Base-by-base conservation (phyloP, 2,113 vertebrate species). In the Morone chrysops region DNA sequence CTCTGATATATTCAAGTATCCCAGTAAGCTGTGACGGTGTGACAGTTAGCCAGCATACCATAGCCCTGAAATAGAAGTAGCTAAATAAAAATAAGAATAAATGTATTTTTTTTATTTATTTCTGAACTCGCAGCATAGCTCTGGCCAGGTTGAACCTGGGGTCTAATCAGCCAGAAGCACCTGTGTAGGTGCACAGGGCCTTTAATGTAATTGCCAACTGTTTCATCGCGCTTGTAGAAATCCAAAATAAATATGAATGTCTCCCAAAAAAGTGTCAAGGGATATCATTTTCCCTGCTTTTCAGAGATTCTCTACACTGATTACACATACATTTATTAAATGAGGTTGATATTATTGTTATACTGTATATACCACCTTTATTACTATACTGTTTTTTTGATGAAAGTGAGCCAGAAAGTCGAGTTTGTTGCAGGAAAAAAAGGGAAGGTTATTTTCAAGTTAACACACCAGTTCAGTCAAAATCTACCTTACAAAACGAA, bases 101-200 rank as follows among this genome's bases (percentile, higher is more conserved):
- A 31, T 31, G 3, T 3, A 31, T 31, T 31, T 31, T 31, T 2
- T 31, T 25, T 25, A 1, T 25, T 25, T 25, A 25, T 25, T 25
- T 25, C 25, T 25, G 25, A 31, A 31, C 31, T 31, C 31, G 31
- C 31, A 31, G 31, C 31, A 31, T 31, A 31, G 31, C 31, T 31
- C 31, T 31, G 31, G 31, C 31, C 18, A 25, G 7, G 13, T 14
- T 25, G 4, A 18, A 60, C 56, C 10, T 25, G 20, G 60, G 11
- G 59, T 38, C 43, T 48, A 73, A 61, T 62, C 59, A 62, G 45
- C 31, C 57, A 51, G 71, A 50, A 61, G 71, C 45, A 61, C 47
- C 25, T 51, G 31, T 70, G 57, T 70, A 41, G 41, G n/a, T 50
- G 31, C 43, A 17, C 48, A 48, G 31, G 16, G 56, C 17, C 25